These are phyloP conservation scores for Aleiodes alternator DNA, from an alignment of 2,888 invertebrate species.

Conservation along the genomic window DNA sequence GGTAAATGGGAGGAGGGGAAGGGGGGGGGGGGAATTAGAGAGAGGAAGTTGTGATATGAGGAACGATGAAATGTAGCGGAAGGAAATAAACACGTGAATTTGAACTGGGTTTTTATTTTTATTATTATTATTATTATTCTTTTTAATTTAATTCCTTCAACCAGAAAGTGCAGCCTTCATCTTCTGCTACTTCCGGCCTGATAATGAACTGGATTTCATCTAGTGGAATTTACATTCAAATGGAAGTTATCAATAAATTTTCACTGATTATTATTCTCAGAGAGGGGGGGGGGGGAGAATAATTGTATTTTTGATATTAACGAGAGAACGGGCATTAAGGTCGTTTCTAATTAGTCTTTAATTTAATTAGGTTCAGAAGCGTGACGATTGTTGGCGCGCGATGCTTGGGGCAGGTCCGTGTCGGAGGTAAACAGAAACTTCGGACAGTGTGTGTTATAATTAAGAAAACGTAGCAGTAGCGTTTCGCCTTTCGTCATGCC, in stretches of 20 bases:
- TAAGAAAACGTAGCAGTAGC: constrained; percentile 65
- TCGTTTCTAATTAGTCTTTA: constrained; percentile 73
- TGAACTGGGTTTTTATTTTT: constrained; percentile 25
- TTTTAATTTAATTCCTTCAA: neutral
- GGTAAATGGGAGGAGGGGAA: neutral
- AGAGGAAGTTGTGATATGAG: constrained; percentile 38
- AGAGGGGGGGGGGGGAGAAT: neutral
- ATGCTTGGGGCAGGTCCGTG: constrained; percentile 68
- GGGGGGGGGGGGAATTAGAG: constrained; percentile 16
- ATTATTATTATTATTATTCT: neutral
- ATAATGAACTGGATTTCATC: neutral
- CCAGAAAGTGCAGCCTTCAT: constrained; percentile 7
- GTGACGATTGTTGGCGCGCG: constrained; percentile 70
- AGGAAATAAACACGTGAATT: constrained; percentile 43
- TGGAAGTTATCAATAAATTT: too few relatives aligned
- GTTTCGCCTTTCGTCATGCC: constrained; percentile 58
- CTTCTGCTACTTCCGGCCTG: neutral
- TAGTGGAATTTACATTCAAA: neutral
- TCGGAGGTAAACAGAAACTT: constrained; percentile 63
- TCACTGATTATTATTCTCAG: too few relatives aligned
- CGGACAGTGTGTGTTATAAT: constrained; percentile 67
- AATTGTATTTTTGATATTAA: constrained; percentile 4
- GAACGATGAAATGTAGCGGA: constrained; percentile 43
- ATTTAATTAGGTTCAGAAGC: constrained; percentile 74
- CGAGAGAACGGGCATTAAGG: constrained; percentile 66